Base-by-base conservation (phyloP, 2,113 vertebrate genomes). In the Delphinus delphis region DNA sequence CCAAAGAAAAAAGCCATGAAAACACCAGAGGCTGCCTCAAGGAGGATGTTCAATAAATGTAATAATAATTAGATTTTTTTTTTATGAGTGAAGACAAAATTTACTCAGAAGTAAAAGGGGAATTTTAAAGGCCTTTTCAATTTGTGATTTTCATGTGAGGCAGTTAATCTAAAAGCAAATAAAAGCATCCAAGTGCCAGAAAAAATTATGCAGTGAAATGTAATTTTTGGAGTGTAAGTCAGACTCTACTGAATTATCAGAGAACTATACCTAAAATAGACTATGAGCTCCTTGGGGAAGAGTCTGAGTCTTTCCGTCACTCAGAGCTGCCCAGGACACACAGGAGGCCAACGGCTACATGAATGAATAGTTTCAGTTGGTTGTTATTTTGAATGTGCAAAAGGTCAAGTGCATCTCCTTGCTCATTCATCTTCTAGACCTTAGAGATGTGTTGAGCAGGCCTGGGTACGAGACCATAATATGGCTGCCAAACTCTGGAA, bases 11-110 rank as follows among this genome's bases (percentile, higher is more conserved):
- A 88, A 36, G 53, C n/a, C 50, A 5, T 25, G 58, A 41, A 82
- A 38, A 63, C 47, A 84, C 83, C 67, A 81, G 44, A 58, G 81
- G 86, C 93, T 65, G 58, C 53, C 89, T 96, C 74, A 17, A 2
- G 3, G 67, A 82, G 44, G 63, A 17, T 33, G 62, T 70, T 82
- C 82, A 41, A 70, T 93, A 89, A 63, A 89, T 84, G 79, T 28
- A 79, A 67, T 71, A 91, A 89, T 87, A 95, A 93, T 89, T 88
- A 81, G 70, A 44, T 89, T 18, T 84, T 94, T 96, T 96, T 96
- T 96, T 96, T 96, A 96, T 93, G 83, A 94, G 80, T 68, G 82
- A 87, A 90, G 92, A 95, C 65, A 88, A 97, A 97, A 92, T 90
- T 71, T 88, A 88, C 93, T 98, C 38, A 58, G 81, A 89, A 95